Base-by-base conservation (phyloP, 2,797 vertebrate species). In the Cossypha niveicapilla region DNA sequence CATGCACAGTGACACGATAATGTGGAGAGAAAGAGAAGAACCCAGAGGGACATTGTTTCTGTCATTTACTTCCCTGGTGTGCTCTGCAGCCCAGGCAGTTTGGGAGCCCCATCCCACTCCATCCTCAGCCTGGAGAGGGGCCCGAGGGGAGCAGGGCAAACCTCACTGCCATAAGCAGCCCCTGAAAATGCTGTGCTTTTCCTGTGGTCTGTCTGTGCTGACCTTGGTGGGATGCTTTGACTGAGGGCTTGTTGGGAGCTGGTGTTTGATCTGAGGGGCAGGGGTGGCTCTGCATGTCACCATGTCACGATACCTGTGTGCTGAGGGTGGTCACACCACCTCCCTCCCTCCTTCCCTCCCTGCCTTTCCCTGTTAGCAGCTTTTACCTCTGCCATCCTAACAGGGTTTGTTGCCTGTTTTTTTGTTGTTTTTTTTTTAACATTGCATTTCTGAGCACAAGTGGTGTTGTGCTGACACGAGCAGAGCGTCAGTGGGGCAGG, bases 21-120 rank as follows among this genome's bases (percentile, higher is more conserved):
- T 94, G 76, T 17, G 67, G 67, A 92, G 44, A 86, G 87, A 90
- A 91, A 94, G 90, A 84, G 80, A 76, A 88, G 83, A 90, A 92
- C 77, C 83, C 74, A 65, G 84, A 90, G 74, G 83, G 86, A 57
- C 71, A 44, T 73, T 72, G 67, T 51, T 82, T 54, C 68, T 79
- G 41, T 80, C 82, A 48, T 93, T 90, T 86, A 37, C 75, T 84
- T 85, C 80, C 45, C 57, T 18, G 7, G n/a, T 7, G 34, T 34
- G n/a, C 58, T 73, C 11, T 45, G 68, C 47, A 75, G 90, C 5
- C 25, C 50, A 5, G 82, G 54, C 30, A 19, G 15, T 88, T 70
- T 54, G 60, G 83, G 67, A 87, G 6, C 37, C 34, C 44, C 4
- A 2, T 66, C 76, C 62, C 83, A 32, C 41, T 90, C 48, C 51